Evolutionary conservation across 2,113 vertebrate species (phyloP).

Genomic region (Psilopsiagon aurifrons): DNA sequence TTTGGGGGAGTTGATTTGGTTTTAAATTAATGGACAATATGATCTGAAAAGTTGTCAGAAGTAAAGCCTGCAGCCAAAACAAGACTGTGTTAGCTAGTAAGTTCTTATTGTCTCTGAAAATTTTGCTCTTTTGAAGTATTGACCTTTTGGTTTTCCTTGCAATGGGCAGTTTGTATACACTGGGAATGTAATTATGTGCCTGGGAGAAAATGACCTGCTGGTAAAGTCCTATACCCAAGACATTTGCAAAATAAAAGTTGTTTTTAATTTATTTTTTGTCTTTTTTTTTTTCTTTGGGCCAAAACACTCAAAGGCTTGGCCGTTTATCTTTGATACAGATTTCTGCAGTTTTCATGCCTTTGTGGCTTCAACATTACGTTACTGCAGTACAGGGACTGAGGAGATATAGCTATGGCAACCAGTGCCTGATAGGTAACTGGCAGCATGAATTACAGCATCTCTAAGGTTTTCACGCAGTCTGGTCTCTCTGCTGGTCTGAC

Average conservation of each 20-base stretch:
- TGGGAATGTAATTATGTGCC: background rate
- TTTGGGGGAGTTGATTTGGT: background rate
- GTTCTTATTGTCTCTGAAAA: background rate
- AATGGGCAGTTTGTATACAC: background rate
- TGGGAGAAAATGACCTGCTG: background rate
- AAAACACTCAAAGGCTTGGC: background rate
- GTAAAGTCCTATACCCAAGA: background rate
- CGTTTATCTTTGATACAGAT: background rate
- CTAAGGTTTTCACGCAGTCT: background rate
- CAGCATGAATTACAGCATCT: background rate
- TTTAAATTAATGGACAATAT: background rate
- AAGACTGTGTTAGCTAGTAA: background rate
- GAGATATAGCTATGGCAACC: conserved; percentile 41
- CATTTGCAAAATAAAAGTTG: background rate
- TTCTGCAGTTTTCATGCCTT: background rate
- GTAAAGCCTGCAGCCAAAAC: background rate
- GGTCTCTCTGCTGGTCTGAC: background rate
- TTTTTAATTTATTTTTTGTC: background rate
- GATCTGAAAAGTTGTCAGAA: background rate
- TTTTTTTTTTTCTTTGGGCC: background rate
- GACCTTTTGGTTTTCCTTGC: background rate
- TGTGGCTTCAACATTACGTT: background rate
- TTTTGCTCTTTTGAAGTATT: background rate
- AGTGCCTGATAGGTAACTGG: background rate
- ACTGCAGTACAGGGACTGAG: background rate